These are phyloP conservation scores for Diplazon laetatorius DNA, from an alignment of 2,888 invertebrate species.

Conservation along the genomic window DNA sequence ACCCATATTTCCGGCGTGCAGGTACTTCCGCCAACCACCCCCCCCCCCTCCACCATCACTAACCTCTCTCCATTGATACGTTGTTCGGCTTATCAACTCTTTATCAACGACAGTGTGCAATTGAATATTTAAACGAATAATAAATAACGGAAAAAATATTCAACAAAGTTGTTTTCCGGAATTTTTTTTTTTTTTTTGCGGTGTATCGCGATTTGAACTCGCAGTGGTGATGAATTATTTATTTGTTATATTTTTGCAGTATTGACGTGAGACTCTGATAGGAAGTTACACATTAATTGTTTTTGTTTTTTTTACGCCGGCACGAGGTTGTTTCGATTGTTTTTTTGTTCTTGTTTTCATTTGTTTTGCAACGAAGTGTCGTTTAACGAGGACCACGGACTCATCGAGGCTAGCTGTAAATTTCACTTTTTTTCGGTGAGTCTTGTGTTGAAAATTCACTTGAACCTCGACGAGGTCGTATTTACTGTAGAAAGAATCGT, in stretches of 20 bases:
- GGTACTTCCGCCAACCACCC: slow-evolving; percentile 51
- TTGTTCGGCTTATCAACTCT: slow-evolving; percentile 5
- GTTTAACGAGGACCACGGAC: slow-evolving; percentile 11
- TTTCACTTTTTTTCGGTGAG: slow-evolving; percentile 51
- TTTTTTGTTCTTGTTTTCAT: background rate
- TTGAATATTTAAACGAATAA: slow-evolving; percentile 1
- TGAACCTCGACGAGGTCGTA: too few relatives aligned
- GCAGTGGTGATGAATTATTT: slow-evolving; percentile 21
- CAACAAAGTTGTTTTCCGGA: background rate
- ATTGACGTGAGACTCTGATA: background rate
- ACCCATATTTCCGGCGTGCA: slow-evolving; percentile 74
- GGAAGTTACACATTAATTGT: background rate
- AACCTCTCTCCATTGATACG: background rate
- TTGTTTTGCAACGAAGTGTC: slow-evolving; percentile 27
- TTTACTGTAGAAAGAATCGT: too few relatives aligned
- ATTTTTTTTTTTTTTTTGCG: too few relatives aligned
- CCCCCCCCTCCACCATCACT: background rate
- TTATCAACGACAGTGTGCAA: slow-evolving; percentile 21
- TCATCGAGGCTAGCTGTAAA: background rate
- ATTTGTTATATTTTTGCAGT: background rate
- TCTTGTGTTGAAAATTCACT: background rate
- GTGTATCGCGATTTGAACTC: background rate
- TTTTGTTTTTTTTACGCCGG: background rate
- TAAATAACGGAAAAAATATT: background rate
- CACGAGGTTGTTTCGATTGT: slow-evolving; percentile 38